Evolutionary conservation across 1,140 invertebrate species (phyloP).

Genomic region (Eubasilissa regina): DNA sequence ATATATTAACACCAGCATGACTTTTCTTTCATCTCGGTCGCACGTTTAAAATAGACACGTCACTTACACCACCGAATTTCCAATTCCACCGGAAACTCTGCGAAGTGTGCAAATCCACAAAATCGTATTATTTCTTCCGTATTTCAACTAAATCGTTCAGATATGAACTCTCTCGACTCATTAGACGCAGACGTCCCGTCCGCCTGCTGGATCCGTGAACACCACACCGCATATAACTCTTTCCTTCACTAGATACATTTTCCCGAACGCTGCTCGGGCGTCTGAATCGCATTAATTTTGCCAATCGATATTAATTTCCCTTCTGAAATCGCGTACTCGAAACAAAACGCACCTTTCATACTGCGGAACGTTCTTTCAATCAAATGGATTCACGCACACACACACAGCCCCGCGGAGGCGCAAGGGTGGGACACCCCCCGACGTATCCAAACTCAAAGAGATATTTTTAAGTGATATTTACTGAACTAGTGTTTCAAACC

Average conservation of each 20-base stretch:
- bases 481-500: too few species aligned
- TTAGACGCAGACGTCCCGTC: neutral
- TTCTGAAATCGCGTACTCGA: neutral
- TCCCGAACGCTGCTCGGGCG: neutral
- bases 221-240: constrained; percentile 1
- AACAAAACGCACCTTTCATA: constrained; percentile 14
- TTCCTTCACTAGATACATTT: neutral
- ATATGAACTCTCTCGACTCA: constrained; percentile 9
- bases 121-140: constrained; percentile 14
- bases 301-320: constrained; percentile 16
- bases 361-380: constrained; percentile 16
- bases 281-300: neutral
- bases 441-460: neutral
- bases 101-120: too few species aligned
- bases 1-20: too few species aligned
- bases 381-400: constrained; percentile 1
- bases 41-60: too few species aligned
- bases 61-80: too few species aligned
- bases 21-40: too few species aligned
- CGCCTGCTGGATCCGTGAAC: neutral
- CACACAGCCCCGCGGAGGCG: too few species aligned
- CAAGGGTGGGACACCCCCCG: neutral
- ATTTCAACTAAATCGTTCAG: constrained; percentile 6
- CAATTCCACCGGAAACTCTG: too few species aligned
- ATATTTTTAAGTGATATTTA: too few species aligned